phyloP scores from a whole-genome alignment of 2,113 vertebrate species.

The Lanius collurio region DNA sequence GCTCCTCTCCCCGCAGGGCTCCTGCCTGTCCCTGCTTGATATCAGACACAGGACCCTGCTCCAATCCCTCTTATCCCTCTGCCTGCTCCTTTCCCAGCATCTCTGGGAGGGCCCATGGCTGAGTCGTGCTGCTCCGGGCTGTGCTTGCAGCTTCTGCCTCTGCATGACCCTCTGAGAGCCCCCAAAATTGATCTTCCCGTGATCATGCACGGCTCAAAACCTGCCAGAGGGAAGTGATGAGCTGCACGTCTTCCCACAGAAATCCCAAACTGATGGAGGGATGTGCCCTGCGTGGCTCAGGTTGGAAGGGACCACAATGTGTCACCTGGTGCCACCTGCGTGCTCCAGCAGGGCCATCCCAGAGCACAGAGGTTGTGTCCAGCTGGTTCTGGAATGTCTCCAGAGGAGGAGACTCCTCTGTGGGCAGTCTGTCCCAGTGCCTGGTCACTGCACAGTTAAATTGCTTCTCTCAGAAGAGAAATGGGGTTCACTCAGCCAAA shows the following conservation, averaged over 20 bases:
- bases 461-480: neutral
- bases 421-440: neutral
- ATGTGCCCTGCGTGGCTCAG: neutral
- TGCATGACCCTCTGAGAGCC: rapidly evolving
- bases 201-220: neutral
- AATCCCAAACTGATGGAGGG: neutral
- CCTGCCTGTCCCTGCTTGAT: neutral
- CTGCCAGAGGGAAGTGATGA: too few species aligned
- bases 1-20: neutral
- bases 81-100: neutral
- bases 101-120: neutral
- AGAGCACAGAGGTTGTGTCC: neutral
- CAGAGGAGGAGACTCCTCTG: neutral
- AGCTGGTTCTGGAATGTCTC: neutral
- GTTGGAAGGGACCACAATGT: neutral
- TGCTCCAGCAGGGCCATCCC: neutral
- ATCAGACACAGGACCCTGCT: neutral
- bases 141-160: neutral
- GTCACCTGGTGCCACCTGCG: neutral
- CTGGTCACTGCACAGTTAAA: neutral
- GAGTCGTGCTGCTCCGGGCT: neutral
- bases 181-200: neutral
- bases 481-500: neutral
- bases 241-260: neutral
- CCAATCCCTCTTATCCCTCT: neutral